These are phyloP conservation scores for Tethea ocularis DNA, from an alignment of 2,888 invertebrate species.

Conservation along the genomic window DNA sequence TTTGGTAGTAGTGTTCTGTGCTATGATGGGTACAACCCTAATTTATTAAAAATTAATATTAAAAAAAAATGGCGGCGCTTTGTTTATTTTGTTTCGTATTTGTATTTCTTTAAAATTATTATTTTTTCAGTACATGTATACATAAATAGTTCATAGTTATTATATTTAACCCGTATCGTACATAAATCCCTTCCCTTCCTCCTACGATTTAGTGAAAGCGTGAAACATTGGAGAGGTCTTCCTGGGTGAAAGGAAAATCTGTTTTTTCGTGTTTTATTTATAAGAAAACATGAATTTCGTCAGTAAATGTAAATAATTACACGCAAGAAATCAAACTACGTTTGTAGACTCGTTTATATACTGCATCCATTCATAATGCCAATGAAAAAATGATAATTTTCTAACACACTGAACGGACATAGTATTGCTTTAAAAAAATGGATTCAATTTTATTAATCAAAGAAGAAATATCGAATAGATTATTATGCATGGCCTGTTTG, in stretches of 20 bases:
- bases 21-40: neutral
- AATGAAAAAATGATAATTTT: neutral
- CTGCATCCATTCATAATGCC: neutral
- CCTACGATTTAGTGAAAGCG: too few species aligned
- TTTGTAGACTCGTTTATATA: neutral
- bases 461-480: constrained; percentile 40
- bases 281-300: neutral
- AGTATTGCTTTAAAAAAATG: constrained; percentile 34
- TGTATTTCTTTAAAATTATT: neutral
- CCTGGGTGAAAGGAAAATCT: neutral
- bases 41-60: neutral
- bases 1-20: too few species aligned
- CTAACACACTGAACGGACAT: neutral
- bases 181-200: too few species aligned
- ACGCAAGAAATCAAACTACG: neutral
- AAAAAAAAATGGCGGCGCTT: constrained; percentile 2
- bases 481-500: constrained; percentile 67
- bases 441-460: constrained; percentile 31
- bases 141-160: neutral
- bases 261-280: neutral
- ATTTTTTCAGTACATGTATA: neutral
- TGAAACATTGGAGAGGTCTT: too few species aligned
- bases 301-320: neutral
- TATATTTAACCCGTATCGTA: neutral
- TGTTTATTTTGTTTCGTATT: neutral